Base-by-base conservation (phyloP, 2,888 invertebrate genomes). In the Sepioteuthis lessoniana region DNA sequence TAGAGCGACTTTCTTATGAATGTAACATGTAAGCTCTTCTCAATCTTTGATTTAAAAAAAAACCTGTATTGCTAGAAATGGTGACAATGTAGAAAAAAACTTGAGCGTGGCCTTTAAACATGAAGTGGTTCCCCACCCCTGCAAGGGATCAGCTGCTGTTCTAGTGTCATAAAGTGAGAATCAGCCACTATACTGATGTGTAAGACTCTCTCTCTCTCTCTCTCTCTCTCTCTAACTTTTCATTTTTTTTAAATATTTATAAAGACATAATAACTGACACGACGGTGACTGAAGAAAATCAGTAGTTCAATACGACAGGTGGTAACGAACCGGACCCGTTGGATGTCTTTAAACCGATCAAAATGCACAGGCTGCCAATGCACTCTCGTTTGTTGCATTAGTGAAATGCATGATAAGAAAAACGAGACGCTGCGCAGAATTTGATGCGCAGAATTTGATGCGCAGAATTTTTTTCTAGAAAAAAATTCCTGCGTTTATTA, bases 391-490 rank as follows among this genome's bases (percentile, higher is more conserved):
- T 60, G 28, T 31, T 76, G 76, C n/a, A 76, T 35, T 47, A n/a
- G n/a, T 76, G 16, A 19, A 35, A 76, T 76, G 25, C n/a, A 76
- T 76, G 19, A 35, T 35, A 19, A 76, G n/a, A n/a, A 76, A 76
- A 76, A n/a, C n/a, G 35, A 76, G 76, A 76, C 76, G 76, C 76
- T 76, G 76, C 76, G 76, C n/a, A 76, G 76, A 76, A 76, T 35
- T 76, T n/a, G 76, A 76, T 76, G n/a, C 19, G 76, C n/a, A 35
- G 4, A 16, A n/a, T 76, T 76, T 16, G n/a, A 31, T 76, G 2
- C 3, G 16, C 21, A 16, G 16, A 28, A 28, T 76, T n/a, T 10
- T 76, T 76, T 76, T n/a, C 7, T 76, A n/a, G n/a, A n/a, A 76
- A n/a, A 76, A n/a, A 76, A 76, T 13, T 16, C 13, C 16, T 16